phyloP scores from a whole-genome alignment of 2,113 vertebrate species.

The Tretioscincus oriximinensis region DNA sequence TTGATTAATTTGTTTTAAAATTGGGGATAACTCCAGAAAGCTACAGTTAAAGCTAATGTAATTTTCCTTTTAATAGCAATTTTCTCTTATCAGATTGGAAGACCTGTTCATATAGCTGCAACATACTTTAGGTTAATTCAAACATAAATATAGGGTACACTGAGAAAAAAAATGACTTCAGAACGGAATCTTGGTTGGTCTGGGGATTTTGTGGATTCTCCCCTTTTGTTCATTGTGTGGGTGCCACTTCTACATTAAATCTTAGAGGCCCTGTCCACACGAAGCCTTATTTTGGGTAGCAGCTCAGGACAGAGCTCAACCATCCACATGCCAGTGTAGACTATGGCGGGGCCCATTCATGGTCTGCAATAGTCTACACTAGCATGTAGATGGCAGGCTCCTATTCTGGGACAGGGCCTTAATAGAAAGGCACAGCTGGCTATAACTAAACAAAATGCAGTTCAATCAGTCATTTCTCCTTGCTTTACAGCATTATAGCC shows the following conservation, averaged over 20 bases:
- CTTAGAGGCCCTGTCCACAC: too few relatives aligned
- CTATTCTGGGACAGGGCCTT: too few relatives aligned
- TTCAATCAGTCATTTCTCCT: constrained; percentile 39
- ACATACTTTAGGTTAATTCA: too few relatives aligned
- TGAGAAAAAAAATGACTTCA: too few relatives aligned
- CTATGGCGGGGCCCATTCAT: too few relatives aligned
- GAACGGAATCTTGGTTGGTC: neutral
- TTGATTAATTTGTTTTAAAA: neutral
- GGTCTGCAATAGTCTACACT: too few relatives aligned
- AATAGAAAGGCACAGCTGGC: neutral
- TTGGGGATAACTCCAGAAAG: neutral
- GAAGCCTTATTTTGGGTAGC: too few relatives aligned
- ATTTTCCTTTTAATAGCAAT: neutral
- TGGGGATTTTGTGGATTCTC: neutral
- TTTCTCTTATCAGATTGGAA: neutral
- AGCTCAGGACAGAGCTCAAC: too few relatives aligned
- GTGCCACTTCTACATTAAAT: neutral
- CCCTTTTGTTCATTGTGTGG: neutral
- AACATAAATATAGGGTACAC: too few relatives aligned
- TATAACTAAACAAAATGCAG: neutral
- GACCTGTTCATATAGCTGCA: neutral
- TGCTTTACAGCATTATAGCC: constrained; percentile 83
- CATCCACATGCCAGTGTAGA: too few relatives aligned
- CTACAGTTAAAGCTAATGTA: neutral
- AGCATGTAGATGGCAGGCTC: too few relatives aligned